These are phyloP conservation scores for Loripinus fragilis DNA, from an alignment of 2,888 invertebrate species.

Conservation along the genomic window DNA sequence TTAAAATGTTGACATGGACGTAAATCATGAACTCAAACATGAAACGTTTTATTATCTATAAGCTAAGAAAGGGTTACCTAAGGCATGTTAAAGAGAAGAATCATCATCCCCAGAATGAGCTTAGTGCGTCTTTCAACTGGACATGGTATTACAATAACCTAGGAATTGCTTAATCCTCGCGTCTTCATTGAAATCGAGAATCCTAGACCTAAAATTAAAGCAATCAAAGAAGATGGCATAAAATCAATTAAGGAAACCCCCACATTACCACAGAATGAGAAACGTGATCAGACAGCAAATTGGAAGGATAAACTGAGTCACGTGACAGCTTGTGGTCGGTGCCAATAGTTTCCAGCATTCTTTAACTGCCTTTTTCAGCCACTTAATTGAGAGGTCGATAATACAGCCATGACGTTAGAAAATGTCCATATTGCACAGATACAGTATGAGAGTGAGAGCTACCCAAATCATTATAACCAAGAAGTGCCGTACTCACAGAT, in stretches of 20 bases:
- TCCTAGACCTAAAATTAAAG: constrained; percentile 6
- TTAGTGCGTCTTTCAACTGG: not conserved
- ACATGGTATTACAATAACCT: not conserved
- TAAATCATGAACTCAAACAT: too few species aligned
- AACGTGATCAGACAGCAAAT: constrained; percentile 20
- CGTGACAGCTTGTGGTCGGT: not conserved
- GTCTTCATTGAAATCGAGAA: not conserved
- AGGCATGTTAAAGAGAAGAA: not conserved
- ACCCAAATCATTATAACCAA: too few species aligned
- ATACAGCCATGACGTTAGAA: not conserved
- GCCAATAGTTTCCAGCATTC: not conserved
- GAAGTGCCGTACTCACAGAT: too few species aligned
- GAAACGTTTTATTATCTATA: too few species aligned
- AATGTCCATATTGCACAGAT: too few species aligned
- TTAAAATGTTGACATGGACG: too few species aligned
- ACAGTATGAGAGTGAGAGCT: too few species aligned
- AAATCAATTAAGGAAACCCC: constrained; percentile 21
- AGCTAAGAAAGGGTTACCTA: not conserved
- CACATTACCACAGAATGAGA: constrained; percentile 16
- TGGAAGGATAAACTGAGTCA: constrained; percentile 19
- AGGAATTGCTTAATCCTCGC: not conserved
- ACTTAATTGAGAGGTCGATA: constrained; percentile 15
- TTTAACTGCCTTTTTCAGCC: constrained; percentile 12
- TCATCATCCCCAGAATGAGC: not conserved
- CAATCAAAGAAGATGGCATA: constrained; percentile 22